A percentile compares a stretch with the other conserved stretches of the same genome.
These are phyloP conservation scores for Gymnogyps californianus DNA, from an alignment of 2,113 vertebrate genomes.

Conservation along the genomic window DNA sequence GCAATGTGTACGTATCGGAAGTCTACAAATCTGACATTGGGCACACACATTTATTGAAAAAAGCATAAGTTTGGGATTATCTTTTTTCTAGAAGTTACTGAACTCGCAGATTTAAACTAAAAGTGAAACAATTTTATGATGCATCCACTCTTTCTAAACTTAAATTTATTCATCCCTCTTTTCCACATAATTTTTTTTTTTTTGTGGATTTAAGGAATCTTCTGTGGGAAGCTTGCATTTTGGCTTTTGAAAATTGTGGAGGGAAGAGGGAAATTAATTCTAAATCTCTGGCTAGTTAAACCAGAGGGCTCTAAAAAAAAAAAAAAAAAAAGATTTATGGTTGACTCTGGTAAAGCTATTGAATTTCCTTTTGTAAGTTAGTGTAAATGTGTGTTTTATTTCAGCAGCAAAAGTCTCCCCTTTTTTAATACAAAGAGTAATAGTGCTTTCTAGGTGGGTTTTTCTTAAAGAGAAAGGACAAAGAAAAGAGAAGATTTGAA, in stretches of 20 bases:
- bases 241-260: neutral
- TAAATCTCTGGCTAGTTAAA: conserved; percentile 10
- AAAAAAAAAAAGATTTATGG: neutral
- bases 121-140: neutral
- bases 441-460: conserved; percentile 36
- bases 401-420: conserved; percentile 29
- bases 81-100: neutral
- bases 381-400: conserved; percentile 50
- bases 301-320: neutral
- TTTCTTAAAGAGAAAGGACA: conserved; percentile 50
- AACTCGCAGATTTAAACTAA: neutral
- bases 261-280: conserved; percentile 35
- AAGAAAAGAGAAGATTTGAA: conserved; percentile 33
- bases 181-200: neutral
- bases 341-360: conserved; percentile 44
- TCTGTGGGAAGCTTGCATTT: neutral
- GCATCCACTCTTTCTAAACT: conserved; percentile 7
- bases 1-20: neutral
- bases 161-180: neutral
- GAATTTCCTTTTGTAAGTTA: conserved; percentile 48
- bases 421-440: conserved; percentile 16
- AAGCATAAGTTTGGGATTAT: neutral
- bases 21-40: neutral
- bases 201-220: neutral
- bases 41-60: neutral